Evolutionary conservation across 2,113 vertebrate genomes (phyloP).

Genomic region (Diglossa brunneiventris): DNA sequence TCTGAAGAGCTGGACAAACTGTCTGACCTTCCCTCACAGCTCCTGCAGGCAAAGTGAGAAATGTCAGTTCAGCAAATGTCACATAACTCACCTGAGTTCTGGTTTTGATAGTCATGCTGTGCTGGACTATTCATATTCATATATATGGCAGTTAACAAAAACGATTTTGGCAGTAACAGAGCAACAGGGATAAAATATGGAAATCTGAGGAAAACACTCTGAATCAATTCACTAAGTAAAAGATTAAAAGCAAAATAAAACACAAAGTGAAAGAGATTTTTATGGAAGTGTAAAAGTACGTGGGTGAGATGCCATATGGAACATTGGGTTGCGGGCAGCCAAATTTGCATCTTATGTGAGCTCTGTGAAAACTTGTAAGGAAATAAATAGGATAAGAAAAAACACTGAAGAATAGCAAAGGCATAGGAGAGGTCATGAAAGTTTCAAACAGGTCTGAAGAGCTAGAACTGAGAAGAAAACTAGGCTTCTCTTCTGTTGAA

Average conservation of each 20-base stretch:
- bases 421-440: background rate
- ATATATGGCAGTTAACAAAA: background rate
- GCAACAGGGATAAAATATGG: background rate
- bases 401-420: background rate
- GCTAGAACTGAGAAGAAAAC: background rate
- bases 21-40: background rate
- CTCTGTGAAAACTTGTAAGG: background rate
- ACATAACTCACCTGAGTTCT: background rate
- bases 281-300: background rate
- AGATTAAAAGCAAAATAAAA: slow-evolving; percentile 19
- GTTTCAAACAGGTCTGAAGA: background rate
- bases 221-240: slow-evolving; percentile 1
- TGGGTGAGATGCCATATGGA: slow-evolving; percentile 22
- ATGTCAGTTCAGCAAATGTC: background rate
- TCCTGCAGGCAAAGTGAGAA: background rate
- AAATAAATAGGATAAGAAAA: slow-evolving; percentile 24
- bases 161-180: background rate
- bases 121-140: background rate
- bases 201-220: background rate
- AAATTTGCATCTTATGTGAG: background rate
- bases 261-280: background rate
- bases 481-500: background rate
- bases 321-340: background rate
- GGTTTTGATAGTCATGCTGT: background rate
- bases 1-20: background rate